Evolutionary conservation across 2,888 invertebrate genomes (phyloP).

Genomic region (Eilema griseolum): DNA sequence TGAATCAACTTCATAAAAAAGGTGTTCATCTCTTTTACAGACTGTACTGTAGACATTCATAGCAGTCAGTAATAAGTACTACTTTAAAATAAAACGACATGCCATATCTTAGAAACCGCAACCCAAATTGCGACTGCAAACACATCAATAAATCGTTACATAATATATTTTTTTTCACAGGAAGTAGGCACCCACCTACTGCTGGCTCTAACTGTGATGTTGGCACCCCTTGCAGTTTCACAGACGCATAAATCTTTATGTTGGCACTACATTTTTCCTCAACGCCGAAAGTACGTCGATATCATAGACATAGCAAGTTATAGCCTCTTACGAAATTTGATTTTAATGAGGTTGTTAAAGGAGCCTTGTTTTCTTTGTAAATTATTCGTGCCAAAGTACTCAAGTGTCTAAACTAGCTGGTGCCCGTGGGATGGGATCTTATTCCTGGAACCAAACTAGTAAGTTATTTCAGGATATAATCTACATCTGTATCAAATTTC

Average conservation of each 20-base stretch:
- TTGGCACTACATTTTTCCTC: slow-evolving; percentile 41
- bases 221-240: slow-evolving; percentile 44
- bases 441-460: too few relatives aligned
- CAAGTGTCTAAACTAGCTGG: too few relatives aligned
- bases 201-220: slow-evolving; percentile 31
- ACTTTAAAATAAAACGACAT: slow-evolving; percentile 31
- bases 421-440: too few relatives aligned
- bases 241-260: slow-evolving; percentile 42
- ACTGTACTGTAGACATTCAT: too few relatives aligned
- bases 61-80: slow-evolving; percentile 20
- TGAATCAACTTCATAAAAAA: too few relatives aligned
- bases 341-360: background rate
- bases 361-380: background rate
- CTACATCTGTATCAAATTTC: too few relatives aligned
- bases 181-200: slow-evolving; percentile 26
- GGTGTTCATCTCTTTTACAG: too few relatives aligned
- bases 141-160: slow-evolving; percentile 32
- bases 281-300: slow-evolving; percentile 40
- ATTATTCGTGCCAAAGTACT: background rate
- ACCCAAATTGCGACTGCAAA: slow-evolving; percentile 5
- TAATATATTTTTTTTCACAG: slow-evolving; percentile 44
- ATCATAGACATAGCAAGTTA: slow-evolving; percentile 12
- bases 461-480: too few relatives aligned
- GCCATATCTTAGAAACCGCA: slow-evolving; percentile 35
- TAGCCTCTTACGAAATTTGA: background rate